Evolutionary conservation across 2,113 vertebrate species (phyloP).

Genomic region (Mellivora capensis): DNA sequence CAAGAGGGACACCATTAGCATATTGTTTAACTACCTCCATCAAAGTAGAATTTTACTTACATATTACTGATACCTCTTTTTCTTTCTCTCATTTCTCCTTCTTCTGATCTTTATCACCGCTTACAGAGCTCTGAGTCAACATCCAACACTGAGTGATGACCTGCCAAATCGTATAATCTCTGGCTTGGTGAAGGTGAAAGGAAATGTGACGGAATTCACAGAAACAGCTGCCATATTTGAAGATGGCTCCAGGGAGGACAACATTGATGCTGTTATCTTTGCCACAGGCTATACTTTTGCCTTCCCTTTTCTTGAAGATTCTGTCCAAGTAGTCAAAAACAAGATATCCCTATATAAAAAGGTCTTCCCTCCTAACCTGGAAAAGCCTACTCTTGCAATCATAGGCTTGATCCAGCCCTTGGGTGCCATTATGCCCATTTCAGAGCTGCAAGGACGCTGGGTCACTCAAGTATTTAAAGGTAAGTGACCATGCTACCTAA

Average conservation of each 20-base stretch:
- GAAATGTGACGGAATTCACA: conserved; percentile 84
- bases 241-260: conserved; percentile 87
- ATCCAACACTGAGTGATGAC: conserved; percentile 85
- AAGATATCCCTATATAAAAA: conserved; percentile 86
- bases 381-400: conserved; percentile 88
- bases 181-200: conserved; percentile 86
- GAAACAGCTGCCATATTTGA: conserved; percentile 87
- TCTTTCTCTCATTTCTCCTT: neutral
- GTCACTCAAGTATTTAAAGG: conserved; percentile 88
- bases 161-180: conserved; percentile 90
- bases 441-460: conserved; percentile 94
- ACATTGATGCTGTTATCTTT: conserved; percentile 88
- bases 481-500: conserved; percentile 65
- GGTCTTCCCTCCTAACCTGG: conserved; percentile 85
- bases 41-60: neutral
- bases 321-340: conserved; percentile 79
- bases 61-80: neutral
- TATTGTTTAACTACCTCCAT: neutral
- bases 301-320: conserved; percentile 88
- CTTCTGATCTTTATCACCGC: neutral
- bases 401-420: conserved; percentile 86
- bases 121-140: conserved; percentile 81
- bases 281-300: conserved; percentile 89
- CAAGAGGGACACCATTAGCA: neutral
- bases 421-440: conserved; percentile 88